Evolutionary conservation across 2,888 invertebrate species (phyloP), one percentile per base, ranked within the genome.

Genomic region (Lithophane ornitopus): DNA sequence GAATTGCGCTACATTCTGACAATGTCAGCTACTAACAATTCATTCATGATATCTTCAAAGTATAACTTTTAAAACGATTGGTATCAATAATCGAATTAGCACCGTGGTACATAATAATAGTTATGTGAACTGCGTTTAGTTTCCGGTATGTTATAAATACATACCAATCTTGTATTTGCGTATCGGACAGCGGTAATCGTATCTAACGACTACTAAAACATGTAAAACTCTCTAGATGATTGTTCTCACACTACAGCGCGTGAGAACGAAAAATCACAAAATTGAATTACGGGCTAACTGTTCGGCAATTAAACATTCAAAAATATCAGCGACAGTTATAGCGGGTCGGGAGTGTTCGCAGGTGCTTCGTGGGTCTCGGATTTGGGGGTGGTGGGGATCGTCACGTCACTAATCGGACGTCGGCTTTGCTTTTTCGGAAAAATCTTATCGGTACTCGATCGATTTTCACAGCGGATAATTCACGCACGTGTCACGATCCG

Each of bases 391-490:
- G 93, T 91, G 87, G 92, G 93, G 95, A 94, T 94, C 88, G 91
- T 88, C 87, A 88, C 88, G 91, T 88, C 84, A 81, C 84, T 94
- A 95, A 95, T 96, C 96, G 96, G 96, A 86, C 95, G 93, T 90
- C 92, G 94, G 92, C 94, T 93, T 87, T 71, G 86, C 91, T 91
- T 93, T 93, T 93, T 93, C 92, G 93, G 94, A 93, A 94, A 94
- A 95, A 92, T 93, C 88, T 90, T 88, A 84, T 89, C 90, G 91
- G 91, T 92, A 88, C 87, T 88, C 88, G 95, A 95, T 95, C 93
- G 94, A 96, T 96, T 96, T 95, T 91, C 95, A 95, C 95, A 95
- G 95, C 93, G 91, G 91, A 95, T 96, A 95, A 94, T 91, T 91
- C 94, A 96, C 95, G 96, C 96, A 95, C 96, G 96, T 95, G 96